Evolutionary conservation across 2,888 invertebrate species (phyloP).

Genomic region (Morpho deidamia): DNA sequence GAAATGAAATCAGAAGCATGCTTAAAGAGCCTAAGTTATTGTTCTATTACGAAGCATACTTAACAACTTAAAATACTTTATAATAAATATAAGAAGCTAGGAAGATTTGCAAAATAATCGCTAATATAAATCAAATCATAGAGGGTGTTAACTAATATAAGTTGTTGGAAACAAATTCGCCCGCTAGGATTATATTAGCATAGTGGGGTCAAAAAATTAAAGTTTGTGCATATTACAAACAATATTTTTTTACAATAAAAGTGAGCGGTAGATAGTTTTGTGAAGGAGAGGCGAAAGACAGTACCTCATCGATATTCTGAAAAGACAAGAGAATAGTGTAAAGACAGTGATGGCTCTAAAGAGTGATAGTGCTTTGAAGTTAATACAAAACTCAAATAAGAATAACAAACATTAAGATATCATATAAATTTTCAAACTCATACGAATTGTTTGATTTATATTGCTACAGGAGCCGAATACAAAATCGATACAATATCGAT

Average conservation of each 20-base stretch:
- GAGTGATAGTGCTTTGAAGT: constrained; percentile 8
- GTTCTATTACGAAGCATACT: constrained; percentile 2
- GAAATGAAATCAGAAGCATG: constrained; percentile 13
- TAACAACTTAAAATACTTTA: neutral
- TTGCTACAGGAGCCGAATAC: no score
- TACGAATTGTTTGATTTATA: no score
- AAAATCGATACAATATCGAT: no score
- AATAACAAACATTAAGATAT: neutral
- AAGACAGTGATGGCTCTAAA: constrained; percentile 58
- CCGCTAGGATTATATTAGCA: constrained; percentile 10
- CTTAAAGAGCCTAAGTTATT: constrained; percentile 5
- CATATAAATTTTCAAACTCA: neutral
- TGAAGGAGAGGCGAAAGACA: constrained; percentile 61
- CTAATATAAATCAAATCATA: neutral
- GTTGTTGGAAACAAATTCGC: neutral
- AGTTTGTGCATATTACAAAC: constrained; percentile 52
- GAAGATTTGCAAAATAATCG: constrained; percentile 1
- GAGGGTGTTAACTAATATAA: constrained; percentile 1
- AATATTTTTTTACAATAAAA: constrained; percentile 39
- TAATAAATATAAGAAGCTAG: constrained; percentile 7
- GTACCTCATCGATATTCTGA: constrained; percentile 81
- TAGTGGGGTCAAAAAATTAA: constrained; percentile 19
- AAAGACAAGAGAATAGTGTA: constrained; percentile 77
- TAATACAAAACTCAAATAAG: neutral
- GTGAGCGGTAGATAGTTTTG: constrained; percentile 48